Base-by-base conservation (phyloP, 2,888 invertebrate species). In the Noctuana brunneofusca region DNA sequence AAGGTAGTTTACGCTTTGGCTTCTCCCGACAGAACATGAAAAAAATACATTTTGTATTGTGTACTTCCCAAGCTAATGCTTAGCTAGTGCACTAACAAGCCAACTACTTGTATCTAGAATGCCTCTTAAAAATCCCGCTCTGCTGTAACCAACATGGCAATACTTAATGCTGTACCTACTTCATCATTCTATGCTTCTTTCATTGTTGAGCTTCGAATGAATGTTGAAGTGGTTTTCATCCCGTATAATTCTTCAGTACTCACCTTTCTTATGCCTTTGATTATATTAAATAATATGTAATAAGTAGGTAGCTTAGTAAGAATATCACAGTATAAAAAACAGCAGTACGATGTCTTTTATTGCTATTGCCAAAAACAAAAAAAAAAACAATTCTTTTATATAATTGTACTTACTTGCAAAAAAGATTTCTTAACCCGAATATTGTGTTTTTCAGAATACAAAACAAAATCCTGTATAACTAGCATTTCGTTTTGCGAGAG, bases 21-120 rank as follows among this genome's bases (percentile, higher is more conserved):
- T 16, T 16, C 41, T 41, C 41, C 41, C 16, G 6, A 16, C 8
- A 41, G 16, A 41, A 41, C 16, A 16, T 41, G 16, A 8, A 41
- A 8, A 41, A 41, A 9, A 18, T 41, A 16, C 16, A 41, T 16
- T 16, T 41, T 16, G 16, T 41, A 16, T 41, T 16, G 41, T 41
- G 8, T 16, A 16, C 9, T 41, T 41, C 16, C 41, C 41, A 41
- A 41, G 16, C 41, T 9, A 16, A n/a, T 35, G 16, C 41, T 41
- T 41, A 16, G 16, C 41, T 41, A 41, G 8, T 41, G 16, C 41
- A 16, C 16, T 41, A 41, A 41, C 41, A 41, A 41, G 41, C 41
- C 16, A 41, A 41, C 41, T 41, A 41, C 41, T 41, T 41, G 41
- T 41, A 16, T 16, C 41, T 41, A 16, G 41, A 16, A 41, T 41